Base-by-base conservation (phyloP, 1,140 invertebrate species). In the Homarus americanus region DNA sequence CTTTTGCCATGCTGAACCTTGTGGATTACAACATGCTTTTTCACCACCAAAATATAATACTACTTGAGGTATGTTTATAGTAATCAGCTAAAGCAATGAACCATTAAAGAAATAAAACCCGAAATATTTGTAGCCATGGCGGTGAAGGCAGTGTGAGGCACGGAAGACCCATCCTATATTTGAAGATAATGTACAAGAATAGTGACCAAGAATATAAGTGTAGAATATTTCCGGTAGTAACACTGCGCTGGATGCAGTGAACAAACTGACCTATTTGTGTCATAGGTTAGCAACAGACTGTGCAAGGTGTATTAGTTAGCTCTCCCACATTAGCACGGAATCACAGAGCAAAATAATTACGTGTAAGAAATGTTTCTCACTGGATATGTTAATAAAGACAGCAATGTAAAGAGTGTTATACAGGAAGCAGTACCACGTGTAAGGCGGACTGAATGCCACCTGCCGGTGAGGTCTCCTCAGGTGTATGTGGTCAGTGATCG, bases 171-270 rank as follows among this genome's bases (percentile, higher is more conserved):
- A 69, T 69, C 63, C 63, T n/a, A n/a, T n/a, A n/a, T n/a, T n/a
- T n/a, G 32, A n/a, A 69, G 63, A 32, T 69, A n/a, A 69, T 69
- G 63, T 69, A 69, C 63, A 69, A 69, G 0, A 28, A 69, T 5
- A 28, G 2, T 12, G 7, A 69, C n/a, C 63, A 69, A 28, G 3
- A 28, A 3, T 28, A 20, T 69, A 69, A 28, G 0, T 58, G 53
- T 58, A 58, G 9, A 58, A 2, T 24, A 58, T 58, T 17, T 58
- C 2, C 2, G 9, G 9, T 58, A 58, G 53, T 58, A 15, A 58
- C 63, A 69, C 63, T 69, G 63, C n/a, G 63, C 63, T 69, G 63
- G 63, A 69, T 69, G n/a, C 63, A 69, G 63, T 69, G 63, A 69
- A 69, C 63, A 69, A 28, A 32, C n/a, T 69, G n/a, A 69, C 28